Percentiles rank a stretch among this genome's conserved stretches.
Evolutionary conservation across 2,113 vertebrate species (phyloP).

Genomic region (Pardalotus punctatus): DNA sequence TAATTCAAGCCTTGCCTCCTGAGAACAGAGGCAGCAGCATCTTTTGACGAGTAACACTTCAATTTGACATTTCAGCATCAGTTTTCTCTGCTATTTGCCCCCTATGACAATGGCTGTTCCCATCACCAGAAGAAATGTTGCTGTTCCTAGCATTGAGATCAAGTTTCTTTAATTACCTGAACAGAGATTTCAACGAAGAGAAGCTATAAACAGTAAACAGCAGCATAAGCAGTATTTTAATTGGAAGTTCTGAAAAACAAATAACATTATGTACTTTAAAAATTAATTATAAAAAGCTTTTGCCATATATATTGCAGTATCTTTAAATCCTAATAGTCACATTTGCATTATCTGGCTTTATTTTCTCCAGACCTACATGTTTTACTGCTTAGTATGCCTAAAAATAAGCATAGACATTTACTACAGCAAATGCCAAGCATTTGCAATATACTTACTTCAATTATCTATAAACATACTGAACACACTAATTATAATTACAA

Average conservation of each 20-base stretch:
- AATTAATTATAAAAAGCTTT: neutral
- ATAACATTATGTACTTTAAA: neutral
- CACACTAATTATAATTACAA: neutral
- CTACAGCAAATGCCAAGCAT: neutral
- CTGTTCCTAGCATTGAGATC: neutral
- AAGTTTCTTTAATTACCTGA: slow-evolving; percentile 79
- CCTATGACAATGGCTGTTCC: neutral
- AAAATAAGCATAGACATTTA: neutral
- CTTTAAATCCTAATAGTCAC: neutral
- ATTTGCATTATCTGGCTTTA: neutral
- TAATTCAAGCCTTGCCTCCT: neutral
- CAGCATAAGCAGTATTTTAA: slow-evolving; percentile 91
- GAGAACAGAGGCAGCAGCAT: neutral
- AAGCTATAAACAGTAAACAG: slow-evolving; percentile 89
- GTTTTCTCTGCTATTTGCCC: neutral
- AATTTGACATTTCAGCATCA: neutral
- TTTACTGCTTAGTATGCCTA: neutral
- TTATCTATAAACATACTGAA: neutral
- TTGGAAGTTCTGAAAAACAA: slow-evolving; percentile 85
- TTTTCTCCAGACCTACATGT: neutral
- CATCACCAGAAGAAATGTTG: neutral
- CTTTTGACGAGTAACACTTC: neutral
- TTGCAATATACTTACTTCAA: neutral
- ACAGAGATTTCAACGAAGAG: slow-evolving; percentile 80
- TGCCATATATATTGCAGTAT: neutral